Evolutionary conservation across 1,140 invertebrate genomes (phyloP).

Genomic region (Drosophila bipectinata): DNA sequence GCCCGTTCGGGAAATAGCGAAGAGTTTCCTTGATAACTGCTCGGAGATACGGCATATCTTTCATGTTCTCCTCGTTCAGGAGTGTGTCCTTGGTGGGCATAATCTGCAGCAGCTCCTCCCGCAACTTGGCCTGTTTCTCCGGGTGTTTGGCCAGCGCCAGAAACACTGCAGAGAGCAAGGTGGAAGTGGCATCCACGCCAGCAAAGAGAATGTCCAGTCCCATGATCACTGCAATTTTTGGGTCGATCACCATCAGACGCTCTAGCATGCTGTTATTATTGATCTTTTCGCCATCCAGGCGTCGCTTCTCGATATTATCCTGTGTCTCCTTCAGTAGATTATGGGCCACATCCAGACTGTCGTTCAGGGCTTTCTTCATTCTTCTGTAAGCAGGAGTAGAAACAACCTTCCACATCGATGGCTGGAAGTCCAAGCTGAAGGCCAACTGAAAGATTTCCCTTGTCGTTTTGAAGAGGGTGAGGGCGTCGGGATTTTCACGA

Average conservation of each 20-base stretch:
- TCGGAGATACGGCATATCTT: constrained; percentile 84
- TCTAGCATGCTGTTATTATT: constrained; percentile 85
- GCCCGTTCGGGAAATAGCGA: constrained; percentile 92
- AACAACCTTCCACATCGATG: constrained; percentile 87
- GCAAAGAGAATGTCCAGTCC: constrained; percentile 89
- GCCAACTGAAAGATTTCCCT: constrained; percentile 21
- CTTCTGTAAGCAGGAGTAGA: constrained; percentile 86
- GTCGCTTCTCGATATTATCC: constrained; percentile 27
- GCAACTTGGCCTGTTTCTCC: constrained; percentile 84
- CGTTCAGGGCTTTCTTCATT: constrained; percentile 84
- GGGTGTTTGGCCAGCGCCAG: constrained; percentile 84
- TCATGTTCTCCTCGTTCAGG: constrained; percentile 79
- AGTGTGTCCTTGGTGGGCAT: constrained; percentile 75
- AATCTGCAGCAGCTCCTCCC: constrained; percentile 84
- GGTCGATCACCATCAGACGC: constrained; percentile 86
- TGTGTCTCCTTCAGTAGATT: constrained; percentile 48
- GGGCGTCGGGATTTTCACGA: constrained; percentile 14
- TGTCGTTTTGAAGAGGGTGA: constrained; percentile 11
- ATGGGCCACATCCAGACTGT: constrained; percentile 33
- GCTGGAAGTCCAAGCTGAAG: constrained; percentile 86
- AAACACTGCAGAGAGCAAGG: constrained; percentile 38
- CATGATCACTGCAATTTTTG: constrained; percentile 87
- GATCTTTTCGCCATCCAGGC: constrained; percentile 27
- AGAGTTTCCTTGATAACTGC: constrained; percentile 87
- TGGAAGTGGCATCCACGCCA: constrained; percentile 87